Evolutionary conservation across 2,888 invertebrate species (phyloP).

Genomic region (Syrphus vitripennis): DNA sequence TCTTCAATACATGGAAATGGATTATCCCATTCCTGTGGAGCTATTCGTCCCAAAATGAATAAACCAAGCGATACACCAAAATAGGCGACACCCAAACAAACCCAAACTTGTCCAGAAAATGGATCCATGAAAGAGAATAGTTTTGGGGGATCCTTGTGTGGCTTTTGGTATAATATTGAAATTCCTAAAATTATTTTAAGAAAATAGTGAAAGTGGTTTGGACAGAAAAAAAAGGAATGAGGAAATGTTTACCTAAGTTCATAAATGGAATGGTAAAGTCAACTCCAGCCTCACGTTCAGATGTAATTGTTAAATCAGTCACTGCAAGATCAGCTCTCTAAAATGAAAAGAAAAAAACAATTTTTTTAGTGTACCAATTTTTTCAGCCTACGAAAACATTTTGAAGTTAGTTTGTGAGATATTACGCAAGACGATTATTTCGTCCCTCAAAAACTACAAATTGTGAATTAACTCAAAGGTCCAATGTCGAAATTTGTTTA

Average conservation of each 20-base stretch:
- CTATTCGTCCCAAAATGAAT: slow-evolving; percentile 90
- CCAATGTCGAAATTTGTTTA: too few relatives aligned
- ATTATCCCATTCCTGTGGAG: slow-evolving; percentile 94
- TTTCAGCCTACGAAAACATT: too few relatives aligned
- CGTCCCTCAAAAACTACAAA: too few relatives aligned
- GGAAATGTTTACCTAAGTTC: slow-evolving; percentile 86
- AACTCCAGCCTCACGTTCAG: slow-evolving; percentile 92
- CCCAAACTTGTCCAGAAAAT: slow-evolving; percentile 92
- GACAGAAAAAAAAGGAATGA: not conserved
- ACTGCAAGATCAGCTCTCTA: slow-evolving; percentile 95
- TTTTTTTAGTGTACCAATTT: too few relatives aligned
- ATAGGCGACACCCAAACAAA: slow-evolving; percentile 90
- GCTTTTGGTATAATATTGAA: slow-evolving; percentile 93
- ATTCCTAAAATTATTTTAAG: slow-evolving; percentile 84
- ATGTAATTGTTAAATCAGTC: slow-evolving; percentile 93
- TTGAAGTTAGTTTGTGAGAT: too few relatives aligned
- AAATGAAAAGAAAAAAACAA: slow-evolving; percentile 71
- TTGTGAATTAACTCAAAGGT: too few relatives aligned
- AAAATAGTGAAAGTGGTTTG: not conserved
- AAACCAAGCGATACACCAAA: slow-evolving; percentile 89
- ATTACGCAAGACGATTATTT: too few relatives aligned
- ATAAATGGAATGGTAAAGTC: slow-evolving; percentile 98
- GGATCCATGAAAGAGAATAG: slow-evolving; percentile 96
- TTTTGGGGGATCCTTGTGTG: slow-evolving; percentile 90
- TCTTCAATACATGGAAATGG: slow-evolving; percentile 93